Base-by-base conservation (phyloP, 2,113 vertebrate genomes). In the Proteles cristata region DNA sequence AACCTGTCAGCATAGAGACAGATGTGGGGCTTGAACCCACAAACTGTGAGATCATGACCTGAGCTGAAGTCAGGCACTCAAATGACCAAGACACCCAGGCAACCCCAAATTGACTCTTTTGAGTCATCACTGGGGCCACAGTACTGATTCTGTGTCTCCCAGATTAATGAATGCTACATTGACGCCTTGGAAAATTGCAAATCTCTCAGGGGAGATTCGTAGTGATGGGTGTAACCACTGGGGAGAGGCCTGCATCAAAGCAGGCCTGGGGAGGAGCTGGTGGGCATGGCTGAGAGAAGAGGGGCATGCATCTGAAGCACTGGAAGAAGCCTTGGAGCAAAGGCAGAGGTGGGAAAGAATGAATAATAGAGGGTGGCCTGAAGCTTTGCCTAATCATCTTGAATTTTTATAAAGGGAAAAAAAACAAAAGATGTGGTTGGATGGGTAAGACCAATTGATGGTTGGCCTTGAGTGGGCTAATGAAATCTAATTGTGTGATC, bases 401-500 rank as follows among this genome's bases (percentile, higher is more conserved):
- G 63, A 53, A 33, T 87, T 79, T 82, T 84, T 77, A 88, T 66
- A 76, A 93, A 76, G 35, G 50, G 35, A 14, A 48, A 87, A 83
- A 73, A 66, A 53, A 0, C 19, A 61, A 66, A 65, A 93, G 65
- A 77, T 28, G 68, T 50, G 74, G 26, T 50, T 92, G 26, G 43
- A 71, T 55, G 9, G 28, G 25, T 48, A 86, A 53, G n/a, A 53
- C 58, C 58, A 66, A 7, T 8, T 33, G 97, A 94, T 45, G 73
- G 92, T 79, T 4, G 48, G 45, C 48, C 31, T 93, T 28, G 43
- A 85, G 63, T 69, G 80, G 85, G 80, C 79, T 31, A 85, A 80
- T 69, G 88, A 97, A 92, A 95, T 88, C 92, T 81, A 94, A 79
- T 58, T 80, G 63, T 92, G 81, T 65, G 77, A 45, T 93, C 83